Evolutionary conservation across 64 coral and sea anemone genomes (phyloP).

Genomic region (Montipora efflorescens): DNA sequence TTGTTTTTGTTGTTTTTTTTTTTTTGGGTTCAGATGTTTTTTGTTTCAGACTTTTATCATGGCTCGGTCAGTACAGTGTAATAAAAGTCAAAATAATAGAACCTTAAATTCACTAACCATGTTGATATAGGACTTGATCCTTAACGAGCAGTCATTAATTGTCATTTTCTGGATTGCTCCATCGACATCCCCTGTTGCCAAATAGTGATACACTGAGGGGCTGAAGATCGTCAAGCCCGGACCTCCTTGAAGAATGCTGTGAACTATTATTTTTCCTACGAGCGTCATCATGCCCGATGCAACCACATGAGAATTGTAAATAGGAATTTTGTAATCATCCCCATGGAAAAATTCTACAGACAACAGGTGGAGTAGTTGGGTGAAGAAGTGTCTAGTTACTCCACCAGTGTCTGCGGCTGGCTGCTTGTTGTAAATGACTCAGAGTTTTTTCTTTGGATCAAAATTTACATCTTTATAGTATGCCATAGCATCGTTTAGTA

Average conservation of each 20-base stretch:
- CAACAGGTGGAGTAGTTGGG: conserved; percentile 26
- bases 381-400: conserved; percentile 61
- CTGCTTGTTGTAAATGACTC: conserved; percentile 34
- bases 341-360: conserved; percentile 47
- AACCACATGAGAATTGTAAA: conserved; percentile 31
- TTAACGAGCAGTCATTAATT: neutral
- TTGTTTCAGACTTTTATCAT: too few relatives aligned
- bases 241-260: neutral
- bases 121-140: conserved; percentile 1
- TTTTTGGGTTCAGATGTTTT: too few relatives aligned
- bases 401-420: conserved; percentile 66
- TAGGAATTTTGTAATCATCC: conserved; percentile 15
- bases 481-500: conserved; percentile 63
- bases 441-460: conserved; percentile 49
- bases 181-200: conserved; percentile 20
- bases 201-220: conserved; percentile 16
- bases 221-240: conserved; percentile 1
- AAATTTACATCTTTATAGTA: conserved; percentile 55
- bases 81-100: too few relatives aligned
- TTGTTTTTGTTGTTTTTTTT: too few relatives aligned
- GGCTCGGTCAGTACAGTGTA: too few relatives aligned
- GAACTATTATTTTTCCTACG: neutral
- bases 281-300: neutral
- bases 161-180: neutral
- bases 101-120: conserved; percentile 11